Evolutionary conservation across 1,140 invertebrate genomes (phyloP).

Genomic region (Potamilus streckersoni): DNA sequence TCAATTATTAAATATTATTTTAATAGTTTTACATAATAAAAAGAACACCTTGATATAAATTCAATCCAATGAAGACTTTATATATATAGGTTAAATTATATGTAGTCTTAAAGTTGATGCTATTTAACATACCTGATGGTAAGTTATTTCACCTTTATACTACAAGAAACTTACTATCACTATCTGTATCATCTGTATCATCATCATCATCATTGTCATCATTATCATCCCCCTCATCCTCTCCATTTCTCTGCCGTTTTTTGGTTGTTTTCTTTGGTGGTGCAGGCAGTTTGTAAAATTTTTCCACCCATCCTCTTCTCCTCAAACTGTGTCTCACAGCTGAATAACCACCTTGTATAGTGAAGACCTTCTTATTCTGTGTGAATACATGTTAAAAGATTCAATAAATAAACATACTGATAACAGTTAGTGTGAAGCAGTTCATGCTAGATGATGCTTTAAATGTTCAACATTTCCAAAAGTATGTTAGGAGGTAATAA

Average conservation of each 20-base stretch:
- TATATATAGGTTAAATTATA: too few species aligned
- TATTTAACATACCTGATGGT: background rate
- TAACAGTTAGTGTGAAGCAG: background rate
- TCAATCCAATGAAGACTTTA: too few species aligned
- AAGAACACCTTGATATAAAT: too few species aligned
- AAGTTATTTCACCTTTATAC: background rate
- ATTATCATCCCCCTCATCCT: conserved; percentile 62
- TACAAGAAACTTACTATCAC: conserved; percentile 44
- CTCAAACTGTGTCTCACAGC: conserved; percentile 68
- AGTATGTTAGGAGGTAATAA: background rate
- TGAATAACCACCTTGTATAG: conserved; percentile 70
- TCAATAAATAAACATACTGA: background rate
- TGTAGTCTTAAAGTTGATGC: background rate
- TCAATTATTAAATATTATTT: too few species aligned
- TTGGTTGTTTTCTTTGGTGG: conserved; percentile 52
- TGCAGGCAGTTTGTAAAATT: conserved; percentile 62
- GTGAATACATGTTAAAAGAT: conserved; percentile 22
- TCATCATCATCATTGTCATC: conserved; percentile 65
- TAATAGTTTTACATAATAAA: too few species aligned
- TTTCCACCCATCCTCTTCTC: conserved; percentile 71
- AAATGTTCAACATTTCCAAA: background rate
- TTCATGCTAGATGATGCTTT: conserved; percentile 4
- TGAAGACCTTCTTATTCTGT: conserved; percentile 70
- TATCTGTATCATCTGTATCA: conserved; percentile 60
- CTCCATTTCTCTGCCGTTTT: conserved; percentile 43